These are phyloP conservation scores for Nysson spinosus DNA, from an alignment of 2,888 invertebrate genomes.

Conservation along the genomic window DNA sequence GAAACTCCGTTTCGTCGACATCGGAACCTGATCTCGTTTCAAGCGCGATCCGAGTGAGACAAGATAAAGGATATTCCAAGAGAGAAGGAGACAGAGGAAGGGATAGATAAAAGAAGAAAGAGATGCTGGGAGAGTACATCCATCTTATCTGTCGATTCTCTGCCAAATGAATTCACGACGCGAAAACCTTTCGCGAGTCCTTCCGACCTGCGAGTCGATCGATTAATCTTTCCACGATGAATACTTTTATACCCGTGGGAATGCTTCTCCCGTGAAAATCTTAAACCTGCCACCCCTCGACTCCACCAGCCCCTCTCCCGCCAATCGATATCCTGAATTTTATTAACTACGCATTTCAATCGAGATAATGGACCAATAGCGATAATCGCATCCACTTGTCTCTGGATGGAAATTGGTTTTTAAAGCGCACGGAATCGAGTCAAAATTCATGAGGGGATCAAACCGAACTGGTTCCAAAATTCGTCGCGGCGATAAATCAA, in stretches of 20 bases:
- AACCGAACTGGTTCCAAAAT: no score
- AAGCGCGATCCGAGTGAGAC: not conserved
- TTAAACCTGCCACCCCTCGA: no score
- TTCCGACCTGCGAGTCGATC: slow-evolving; percentile 31
- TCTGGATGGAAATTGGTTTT: no score
- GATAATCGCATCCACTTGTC: no score
- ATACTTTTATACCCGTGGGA: slow-evolving; percentile 9
- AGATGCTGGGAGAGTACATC: slow-evolving; percentile 13
- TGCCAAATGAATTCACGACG: slow-evolving; percentile 58
- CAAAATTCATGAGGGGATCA: no score
- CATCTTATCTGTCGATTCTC: slow-evolving; percentile 53
- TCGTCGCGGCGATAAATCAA: no score
- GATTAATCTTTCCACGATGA: slow-evolving; percentile 46
- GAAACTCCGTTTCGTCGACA: no score
- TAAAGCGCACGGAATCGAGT: no score
- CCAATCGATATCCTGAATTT: not conserved
- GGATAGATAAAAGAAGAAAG: not conserved
- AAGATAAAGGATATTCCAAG: not conserved
- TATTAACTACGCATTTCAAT: slow-evolving; percentile 18
- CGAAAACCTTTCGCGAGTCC: slow-evolving; percentile 16
- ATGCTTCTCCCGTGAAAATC: slow-evolving; percentile 6
- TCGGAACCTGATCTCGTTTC: no score
- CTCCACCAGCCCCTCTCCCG: not conserved
- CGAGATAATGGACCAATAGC: slow-evolving; percentile 13
- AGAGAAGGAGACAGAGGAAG: not conserved